Conservation (phyloP, 2,113 vertebrate species). For the Sinocyclocheilus rhinocerous region DNA sequence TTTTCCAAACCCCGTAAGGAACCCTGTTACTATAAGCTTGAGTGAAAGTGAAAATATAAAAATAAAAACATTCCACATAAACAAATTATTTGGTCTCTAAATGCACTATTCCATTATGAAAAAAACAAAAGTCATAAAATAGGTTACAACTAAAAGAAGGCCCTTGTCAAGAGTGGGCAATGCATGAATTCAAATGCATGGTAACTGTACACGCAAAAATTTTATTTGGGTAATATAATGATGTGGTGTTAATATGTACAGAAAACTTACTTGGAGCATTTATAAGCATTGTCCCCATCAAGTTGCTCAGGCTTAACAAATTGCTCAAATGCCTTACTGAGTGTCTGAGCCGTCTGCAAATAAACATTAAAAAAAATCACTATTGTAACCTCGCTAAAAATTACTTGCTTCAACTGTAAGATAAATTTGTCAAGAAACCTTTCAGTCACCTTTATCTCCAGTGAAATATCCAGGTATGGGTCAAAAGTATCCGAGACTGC, state of each 20-base stretch:
- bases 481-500: constrained; percentile 95
- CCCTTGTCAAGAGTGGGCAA: not conserved
- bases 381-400: not conserved
- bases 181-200: not conserved
- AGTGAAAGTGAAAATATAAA: not conserved
- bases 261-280: constrained; percentile 88
- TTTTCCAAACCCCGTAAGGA: no score
- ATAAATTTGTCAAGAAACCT: not conserved
- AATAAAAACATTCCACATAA: not conserved
- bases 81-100: not conserved
- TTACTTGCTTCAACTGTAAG: not conserved
- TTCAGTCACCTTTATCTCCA: constrained; percentile 91
- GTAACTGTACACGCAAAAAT: not conserved
- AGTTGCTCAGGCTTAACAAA: constrained; percentile 96
- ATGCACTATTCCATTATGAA: not conserved
- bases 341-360: constrained; percentile 82
- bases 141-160: not conserved
- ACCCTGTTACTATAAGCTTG: not conserved
- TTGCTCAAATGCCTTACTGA: constrained; percentile 90
- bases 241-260: not conserved
- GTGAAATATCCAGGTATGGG: constrained; percentile 88
- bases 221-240: not conserved
- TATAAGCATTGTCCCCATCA: constrained; percentile 94
- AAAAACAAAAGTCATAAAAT: not conserved
- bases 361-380: not conserved